Evolutionary conservation across 1,140 invertebrate species (phyloP), one percentile per base, ranked within the genome.

Genomic region (Caenorhabditis brenneri): DNA sequence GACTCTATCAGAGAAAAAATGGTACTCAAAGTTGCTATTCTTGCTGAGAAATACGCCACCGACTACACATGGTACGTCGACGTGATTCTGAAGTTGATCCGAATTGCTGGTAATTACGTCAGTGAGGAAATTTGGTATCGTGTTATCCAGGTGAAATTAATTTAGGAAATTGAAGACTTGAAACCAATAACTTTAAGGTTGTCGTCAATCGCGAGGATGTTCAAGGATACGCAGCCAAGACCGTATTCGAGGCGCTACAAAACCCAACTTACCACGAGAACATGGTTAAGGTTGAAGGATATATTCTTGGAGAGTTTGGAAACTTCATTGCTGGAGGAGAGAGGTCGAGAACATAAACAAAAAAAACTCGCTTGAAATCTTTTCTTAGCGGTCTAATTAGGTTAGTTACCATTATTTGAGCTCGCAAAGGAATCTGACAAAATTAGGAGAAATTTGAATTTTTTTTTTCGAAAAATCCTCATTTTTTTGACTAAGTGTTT

Each of bases 231-330:
- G 97, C 98, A 65, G 97, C 98, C 9, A 99, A 99, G 93, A 99
- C 97, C 42, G 97, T 99, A 7, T 99, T 99, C 93, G 97, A 99
- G 91, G 93, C 89, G 1, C 85, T 86, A 86, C 89, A 79, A 89
- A 95, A 94, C 95, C 97, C 85, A 92, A 87, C 97, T 74, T 99
- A 97, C 91, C 98, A 99, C 92, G 98, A 99, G 93, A 99, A 99
- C 91, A 99, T 99, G 97, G 97, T 99, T 0, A 99, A 99, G 94
- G 98, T 99, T 58, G 97, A 97, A 80, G 98, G 97, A 33, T 99
- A 99, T 88, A 99, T 99, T 88, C 93, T 99, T 51, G 98, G 98
- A 80, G 98, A 99, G 92, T 99, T 99, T 93, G 98, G 98, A 36
- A 99, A 99, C 93, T 93, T 99, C 29, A 99, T 99, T 91, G 97